A percentile compares a stretch with the other conserved stretches of the same genome.
phyloP scores from a whole-genome alignment of 2,888 invertebrate species.

The Busseola fusca region DNA sequence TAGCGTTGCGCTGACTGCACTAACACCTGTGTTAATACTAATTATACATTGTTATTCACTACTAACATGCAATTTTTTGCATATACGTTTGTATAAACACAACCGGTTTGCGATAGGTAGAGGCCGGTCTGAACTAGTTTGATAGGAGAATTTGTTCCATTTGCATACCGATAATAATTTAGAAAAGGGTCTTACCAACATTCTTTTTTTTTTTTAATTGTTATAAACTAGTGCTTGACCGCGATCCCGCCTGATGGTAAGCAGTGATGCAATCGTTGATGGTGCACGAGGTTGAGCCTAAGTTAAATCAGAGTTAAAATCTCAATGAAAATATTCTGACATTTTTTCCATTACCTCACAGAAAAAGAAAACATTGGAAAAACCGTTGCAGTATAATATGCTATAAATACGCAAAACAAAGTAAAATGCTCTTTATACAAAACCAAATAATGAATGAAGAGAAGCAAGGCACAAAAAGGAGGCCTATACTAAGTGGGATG shows the following conservation, averaged over 20 bases:
- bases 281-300: too few species aligned
- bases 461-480: not conserved
- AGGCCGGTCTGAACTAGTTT: constrained; percentile 14
- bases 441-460: not conserved
- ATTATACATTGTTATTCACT: constrained; percentile 45
- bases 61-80: constrained; percentile 37
- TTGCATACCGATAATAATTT: constrained; percentile 14
- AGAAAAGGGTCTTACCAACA: not conserved
- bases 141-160: constrained; percentile 26
- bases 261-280: too few species aligned
- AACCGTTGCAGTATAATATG: too few species aligned
- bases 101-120: constrained; percentile 22
- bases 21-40: constrained; percentile 42
- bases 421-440: not conserved
- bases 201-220: too few species aligned
- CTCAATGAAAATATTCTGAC: not conserved
- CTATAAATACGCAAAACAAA: not conserved
- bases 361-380: too few species aligned
- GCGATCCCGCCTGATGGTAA: too few species aligned
- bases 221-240: too few species aligned
- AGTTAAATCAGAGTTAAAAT: not conserved
- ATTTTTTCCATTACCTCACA: too few species aligned
- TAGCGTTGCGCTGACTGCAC: constrained; percentile 28
- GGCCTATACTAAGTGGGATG: accelerated
- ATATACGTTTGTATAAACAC: constrained; percentile 42